A percentile compares a stretch with the other conserved stretches of the same genome.
Evolutionary conservation across 2,888 invertebrate species (phyloP).

Genomic region (Galerucella pusilla): DNA sequence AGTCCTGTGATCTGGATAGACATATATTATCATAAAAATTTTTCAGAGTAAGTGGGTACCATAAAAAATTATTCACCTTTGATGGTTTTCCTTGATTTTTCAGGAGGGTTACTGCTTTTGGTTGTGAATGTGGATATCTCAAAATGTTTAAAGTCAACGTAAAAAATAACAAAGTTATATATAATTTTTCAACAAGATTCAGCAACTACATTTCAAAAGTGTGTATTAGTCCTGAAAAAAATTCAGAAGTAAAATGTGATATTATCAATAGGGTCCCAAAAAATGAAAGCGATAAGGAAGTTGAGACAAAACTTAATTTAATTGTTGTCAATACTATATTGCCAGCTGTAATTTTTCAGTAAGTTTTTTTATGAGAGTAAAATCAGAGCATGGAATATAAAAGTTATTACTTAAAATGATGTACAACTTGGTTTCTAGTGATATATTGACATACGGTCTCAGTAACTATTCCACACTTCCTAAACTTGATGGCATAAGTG

Average conservation of each 20-base stretch:
- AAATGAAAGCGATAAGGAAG: neutral
- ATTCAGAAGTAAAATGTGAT: slow-evolving; percentile 28
- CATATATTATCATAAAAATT: slow-evolving; percentile 66
- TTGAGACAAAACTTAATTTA: slow-evolving; percentile 65
- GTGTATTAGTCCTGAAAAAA: slow-evolving; percentile 63
- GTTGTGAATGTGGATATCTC: slow-evolving; percentile 72
- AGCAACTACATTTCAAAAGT: slow-evolving; percentile 70
- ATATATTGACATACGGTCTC: slow-evolving; percentile 67
- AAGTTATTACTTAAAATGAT: too few relatives aligned
- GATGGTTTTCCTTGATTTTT: slow-evolving; percentile 40
- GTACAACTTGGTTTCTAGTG: slow-evolving; percentile 58
- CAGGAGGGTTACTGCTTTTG: slow-evolving; percentile 70
- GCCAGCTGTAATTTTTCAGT: slow-evolving; percentile 71
- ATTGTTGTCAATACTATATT: slow-evolving; percentile 70
- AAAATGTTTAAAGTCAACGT: slow-evolving; percentile 68
- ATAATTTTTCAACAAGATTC: slow-evolving; percentile 67
- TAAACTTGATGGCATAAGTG: slow-evolving; percentile 69
- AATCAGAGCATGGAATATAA: neutral
- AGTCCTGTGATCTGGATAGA: slow-evolving; percentile 70
- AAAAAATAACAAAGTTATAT: slow-evolving; percentile 65
- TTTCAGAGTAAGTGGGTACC: slow-evolving; percentile 62
- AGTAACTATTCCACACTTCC: slow-evolving; percentile 64
- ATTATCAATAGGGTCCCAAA: neutral
- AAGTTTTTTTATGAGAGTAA: slow-evolving; percentile 51
- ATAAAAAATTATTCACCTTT: slow-evolving; percentile 13